phyloP scores from a whole-genome alignment of 2,888 invertebrate species.

The Athalia circularis region DNA sequence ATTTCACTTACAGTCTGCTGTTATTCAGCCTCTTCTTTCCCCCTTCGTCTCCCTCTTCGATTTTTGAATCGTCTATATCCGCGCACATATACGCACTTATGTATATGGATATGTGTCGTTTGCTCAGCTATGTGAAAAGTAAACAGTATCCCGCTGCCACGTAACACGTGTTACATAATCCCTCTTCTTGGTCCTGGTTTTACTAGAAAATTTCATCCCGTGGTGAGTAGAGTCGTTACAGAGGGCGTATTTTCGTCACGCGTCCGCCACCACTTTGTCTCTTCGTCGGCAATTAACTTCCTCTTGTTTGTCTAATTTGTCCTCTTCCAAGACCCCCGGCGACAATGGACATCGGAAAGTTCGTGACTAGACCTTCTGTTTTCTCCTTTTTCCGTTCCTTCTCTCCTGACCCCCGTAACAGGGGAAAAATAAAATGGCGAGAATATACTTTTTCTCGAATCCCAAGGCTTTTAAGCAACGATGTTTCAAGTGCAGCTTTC shows the following conservation, averaged over 20 bases:
- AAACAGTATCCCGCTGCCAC: too few relatives aligned
- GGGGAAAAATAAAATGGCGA: not conserved
- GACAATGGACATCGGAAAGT: slow-evolving; percentile 35
- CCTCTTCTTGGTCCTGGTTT: too few relatives aligned
- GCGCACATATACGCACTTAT: too few relatives aligned
- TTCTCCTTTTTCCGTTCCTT: not conserved
- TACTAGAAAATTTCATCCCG: slow-evolving; percentile 9
- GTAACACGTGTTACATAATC: too few relatives aligned
- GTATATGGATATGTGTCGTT: too few relatives aligned
- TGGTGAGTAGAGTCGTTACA: not conserved
- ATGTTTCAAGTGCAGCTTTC: slow-evolving; percentile 38
- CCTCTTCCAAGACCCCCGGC: slow-evolving; percentile 33
- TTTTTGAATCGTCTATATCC: too few relatives aligned
- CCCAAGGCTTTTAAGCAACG: not conserved
- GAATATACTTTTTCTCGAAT: too few relatives aligned
- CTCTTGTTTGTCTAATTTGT: slow-evolving; percentile 44
- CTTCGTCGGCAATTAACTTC: slow-evolving; percentile 41
- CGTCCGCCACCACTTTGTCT: slow-evolving; percentile 41
- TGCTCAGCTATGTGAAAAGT: too few relatives aligned
- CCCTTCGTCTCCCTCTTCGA: too few relatives aligned
- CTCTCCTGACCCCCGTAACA: not conserved
- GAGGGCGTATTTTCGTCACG: slow-evolving; percentile 42
- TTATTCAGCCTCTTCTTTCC: too few relatives aligned
- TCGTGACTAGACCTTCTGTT: slow-evolving; percentile 20
- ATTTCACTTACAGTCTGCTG: too few relatives aligned